Percentiles rank a stretch among this genome's conserved stretches.
Conservation (phyloP, 2,113 vertebrate genomes). For the Zosterops japonicus region DNA sequence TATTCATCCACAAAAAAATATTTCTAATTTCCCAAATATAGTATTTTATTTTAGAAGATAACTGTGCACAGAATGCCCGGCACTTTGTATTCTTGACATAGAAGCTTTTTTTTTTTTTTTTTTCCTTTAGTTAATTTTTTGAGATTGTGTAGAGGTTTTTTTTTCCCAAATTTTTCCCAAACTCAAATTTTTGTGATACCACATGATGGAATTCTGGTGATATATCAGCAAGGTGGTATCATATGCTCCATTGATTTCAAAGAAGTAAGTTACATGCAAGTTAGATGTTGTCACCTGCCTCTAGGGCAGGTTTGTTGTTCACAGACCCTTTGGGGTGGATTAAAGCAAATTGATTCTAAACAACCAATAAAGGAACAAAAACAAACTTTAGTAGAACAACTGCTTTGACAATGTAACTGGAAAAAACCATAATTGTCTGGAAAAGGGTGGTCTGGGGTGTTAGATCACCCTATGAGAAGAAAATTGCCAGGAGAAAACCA, state of each 20-base stretch:
- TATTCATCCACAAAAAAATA: not conserved
- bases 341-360: not conserved
- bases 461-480: not conserved
- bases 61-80: not conserved
- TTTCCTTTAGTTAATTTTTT: not conserved
- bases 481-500: not conserved
- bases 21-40: not conserved
- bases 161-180: too few relatives aligned
- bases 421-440: not conserved
- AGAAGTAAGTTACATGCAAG: not conserved
- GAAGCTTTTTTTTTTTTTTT: not conserved
- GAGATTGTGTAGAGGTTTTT: not conserved
- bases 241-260: not conserved
- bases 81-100: not conserved
- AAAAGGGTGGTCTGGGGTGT: not conserved
- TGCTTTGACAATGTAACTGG: not conserved
- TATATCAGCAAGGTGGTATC: not conserved
- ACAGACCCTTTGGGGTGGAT: not conserved
- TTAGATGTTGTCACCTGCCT: not conserved
- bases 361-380: not conserved
- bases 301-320: not conserved
- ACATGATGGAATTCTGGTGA: not conserved
- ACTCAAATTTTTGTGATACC: not conserved
- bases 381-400: not conserved
- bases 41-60: not conserved